A percentile compares a stretch with the other conserved stretches of the same genome.
Evolutionary conservation across 2,113 vertebrate genomes (phyloP).

Genomic region (Pedetes capensis): DNA sequence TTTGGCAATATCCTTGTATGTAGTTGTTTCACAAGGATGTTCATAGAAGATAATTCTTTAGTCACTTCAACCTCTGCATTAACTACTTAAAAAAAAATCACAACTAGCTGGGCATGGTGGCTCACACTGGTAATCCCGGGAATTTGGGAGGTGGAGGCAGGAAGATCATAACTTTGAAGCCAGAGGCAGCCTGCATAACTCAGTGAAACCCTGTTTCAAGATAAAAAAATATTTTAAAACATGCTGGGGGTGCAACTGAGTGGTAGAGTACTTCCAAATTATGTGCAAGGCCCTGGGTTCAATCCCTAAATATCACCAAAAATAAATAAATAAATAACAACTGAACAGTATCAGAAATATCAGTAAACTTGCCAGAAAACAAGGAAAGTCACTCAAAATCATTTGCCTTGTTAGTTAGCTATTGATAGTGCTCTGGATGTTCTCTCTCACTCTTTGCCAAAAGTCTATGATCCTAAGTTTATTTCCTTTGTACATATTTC

Average conservation of each 20-base stretch:
- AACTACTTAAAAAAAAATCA: neutral
- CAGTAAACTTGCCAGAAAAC: neutral
- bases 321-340: neutral
- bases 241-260: too few species aligned
- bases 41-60: neutral
- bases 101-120: too few species aligned
- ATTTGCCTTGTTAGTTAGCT: neutral
- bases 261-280: too few species aligned
- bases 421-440: neutral
- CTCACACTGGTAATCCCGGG: too few species aligned
- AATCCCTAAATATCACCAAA: too few species aligned
- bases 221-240: too few species aligned
- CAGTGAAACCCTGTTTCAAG: too few species aligned
- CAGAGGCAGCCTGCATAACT: too few species aligned
- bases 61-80: neutral
- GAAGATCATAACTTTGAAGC: too few species aligned
- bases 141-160: too few species aligned
- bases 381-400: constrained; percentile 15
- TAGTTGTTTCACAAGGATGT: neutral
- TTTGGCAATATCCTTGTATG: neutral
- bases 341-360: neutral
- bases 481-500: neutral
- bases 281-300: too few species aligned
- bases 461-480: neutral
- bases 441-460: neutral